A percentile compares a stretch with the other conserved stretches of the same genome.
Evolutionary conservation across 1,140 invertebrate species (phyloP).

Genomic region (Yoshiicerus persimilis): DNA sequence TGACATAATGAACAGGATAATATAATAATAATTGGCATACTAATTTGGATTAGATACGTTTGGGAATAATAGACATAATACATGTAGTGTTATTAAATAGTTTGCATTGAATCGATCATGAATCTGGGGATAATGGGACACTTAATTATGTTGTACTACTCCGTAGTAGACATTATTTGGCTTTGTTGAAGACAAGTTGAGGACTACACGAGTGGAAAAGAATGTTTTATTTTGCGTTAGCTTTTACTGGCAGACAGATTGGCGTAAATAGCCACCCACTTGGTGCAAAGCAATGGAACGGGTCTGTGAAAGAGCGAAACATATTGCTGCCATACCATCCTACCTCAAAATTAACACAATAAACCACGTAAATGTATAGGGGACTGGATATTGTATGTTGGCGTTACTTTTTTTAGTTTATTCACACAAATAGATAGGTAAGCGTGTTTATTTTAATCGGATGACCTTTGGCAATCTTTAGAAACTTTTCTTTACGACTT

Average conservation of each 20-base stretch:
- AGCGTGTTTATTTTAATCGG: not conserved
- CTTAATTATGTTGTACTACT: not conserved
- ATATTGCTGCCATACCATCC: not conserved
- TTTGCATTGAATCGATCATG: not conserved
- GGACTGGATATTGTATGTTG: no score
- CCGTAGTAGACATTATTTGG: not conserved
- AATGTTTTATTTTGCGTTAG: not conserved
- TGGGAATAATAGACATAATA: no score
- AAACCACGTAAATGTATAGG: not conserved
- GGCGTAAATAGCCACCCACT: conserved; percentile 17
- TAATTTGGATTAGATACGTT: no score
- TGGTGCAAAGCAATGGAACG: not conserved
- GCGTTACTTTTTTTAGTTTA: not conserved
- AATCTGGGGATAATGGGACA: not conserved
- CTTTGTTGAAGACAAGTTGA: not conserved
- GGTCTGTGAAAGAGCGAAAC: not conserved
- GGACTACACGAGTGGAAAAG: not conserved
- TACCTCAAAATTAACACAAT: not conserved
- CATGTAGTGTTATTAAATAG: not conserved
- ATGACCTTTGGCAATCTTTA: conserved; percentile 1
- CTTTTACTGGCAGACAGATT: not conserved
- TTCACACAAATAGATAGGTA: not conserved
- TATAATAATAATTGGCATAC: no score
- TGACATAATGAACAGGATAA: no score
- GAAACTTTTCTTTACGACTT: not conserved